Base-by-base conservation (phyloP, 2,797 vertebrate species). In the Pogoniulus pusillus region DNA sequence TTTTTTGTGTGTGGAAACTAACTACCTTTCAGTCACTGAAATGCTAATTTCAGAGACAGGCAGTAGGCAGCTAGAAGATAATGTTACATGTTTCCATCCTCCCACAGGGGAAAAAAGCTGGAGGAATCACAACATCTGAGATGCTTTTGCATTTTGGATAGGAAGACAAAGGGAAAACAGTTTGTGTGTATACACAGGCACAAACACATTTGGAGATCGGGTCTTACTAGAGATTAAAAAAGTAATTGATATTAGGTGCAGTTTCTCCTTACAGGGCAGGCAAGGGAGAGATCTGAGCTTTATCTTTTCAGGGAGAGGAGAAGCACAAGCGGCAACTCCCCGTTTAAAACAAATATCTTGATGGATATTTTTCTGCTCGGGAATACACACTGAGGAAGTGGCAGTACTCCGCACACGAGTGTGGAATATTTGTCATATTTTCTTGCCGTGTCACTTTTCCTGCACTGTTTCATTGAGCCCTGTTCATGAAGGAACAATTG, bases 31-130 rank as follows among this genome's bases (percentile, higher is more conserved):
- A 95, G 92, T 90, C 85, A 96, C 91, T 93, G 91, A 94, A 91
- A 93, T 95, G 94, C 96, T 97, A 94, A 97, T 97, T 97, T 97
- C 94, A 91, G 94, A 94, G 91, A 96, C 96, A 96, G 95, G 96
- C 95, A 92, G 91, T 95, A 97, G 81, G 95, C 81, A 97, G 93
- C 93, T 91, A 94, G 93, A 95, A 97, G 95, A 95, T 94, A 97
- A 97, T 96, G 96, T 97, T 96, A 95, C 96, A 93, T 94, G 91
- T 95, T 96, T 96, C 94, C 86, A 90, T 93, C 95, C 88, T 95
- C 95, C 95, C 86, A 95, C 81, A 16, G 93, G 93, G 90, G 45
- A 95, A 94, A 94, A 96, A 94, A 92, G 91, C 94, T 95, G 72
- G 94, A 96, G 92, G 93, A 96, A 96, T 94, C 89, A 91, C 20